phyloP scores from a whole-genome alignment of 2,113 vertebrate genomes.

The Zosterops japonicus region DNA sequence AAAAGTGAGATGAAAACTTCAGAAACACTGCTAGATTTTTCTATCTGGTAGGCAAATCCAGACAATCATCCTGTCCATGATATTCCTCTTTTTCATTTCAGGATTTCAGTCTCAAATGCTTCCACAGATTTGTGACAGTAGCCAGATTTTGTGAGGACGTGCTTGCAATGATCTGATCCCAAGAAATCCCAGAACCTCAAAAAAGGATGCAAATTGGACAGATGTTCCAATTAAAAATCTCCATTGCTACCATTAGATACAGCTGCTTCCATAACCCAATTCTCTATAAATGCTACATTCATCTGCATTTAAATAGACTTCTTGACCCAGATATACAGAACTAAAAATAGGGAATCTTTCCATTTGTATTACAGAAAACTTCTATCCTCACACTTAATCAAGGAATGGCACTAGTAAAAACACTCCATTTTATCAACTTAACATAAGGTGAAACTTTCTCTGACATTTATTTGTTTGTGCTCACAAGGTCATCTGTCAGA shows the following conservation, averaged over 20 bases:
- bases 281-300: background rate
- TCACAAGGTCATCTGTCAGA: background rate
- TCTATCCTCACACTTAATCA: background rate
- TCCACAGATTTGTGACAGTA: background rate
- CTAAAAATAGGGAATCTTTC: constrained; percentile 17
- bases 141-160: background rate
- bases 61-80: background rate
- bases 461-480: background rate
- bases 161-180: background rate
- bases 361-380: background rate
- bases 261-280: background rate
- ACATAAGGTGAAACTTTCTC: background rate
- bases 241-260: background rate
- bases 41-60: background rate
- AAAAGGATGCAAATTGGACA: background rate
- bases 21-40: background rate
- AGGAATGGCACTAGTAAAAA: background rate
- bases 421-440: background rate
- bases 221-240: background rate
- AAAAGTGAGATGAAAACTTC: background rate
- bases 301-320: constrained; percentile 32
- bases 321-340: constrained; percentile 19
- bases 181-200: background rate
- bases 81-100: background rate
- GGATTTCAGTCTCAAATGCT: background rate